Conservation (phyloP, 2,113 vertebrate species). For the Atrichornis clamosus region DNA sequence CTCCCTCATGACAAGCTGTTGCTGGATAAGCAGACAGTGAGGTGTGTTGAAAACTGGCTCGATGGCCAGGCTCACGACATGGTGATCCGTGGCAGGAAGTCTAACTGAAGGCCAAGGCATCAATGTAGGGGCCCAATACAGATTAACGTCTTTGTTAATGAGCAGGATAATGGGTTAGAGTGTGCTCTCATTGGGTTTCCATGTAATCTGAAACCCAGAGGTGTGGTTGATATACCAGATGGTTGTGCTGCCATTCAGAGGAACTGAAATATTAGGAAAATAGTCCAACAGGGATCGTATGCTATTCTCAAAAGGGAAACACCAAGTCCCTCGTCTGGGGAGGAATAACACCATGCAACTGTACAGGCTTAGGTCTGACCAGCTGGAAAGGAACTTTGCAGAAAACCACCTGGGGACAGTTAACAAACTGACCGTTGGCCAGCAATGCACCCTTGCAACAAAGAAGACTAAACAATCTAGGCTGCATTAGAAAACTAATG, state of each 20-base stretch:
- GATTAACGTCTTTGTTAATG: background rate
- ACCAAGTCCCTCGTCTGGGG: background rate
- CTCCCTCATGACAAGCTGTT: background rate
- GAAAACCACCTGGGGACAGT: background rate
- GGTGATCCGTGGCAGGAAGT: background rate
- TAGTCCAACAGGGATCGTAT: background rate
- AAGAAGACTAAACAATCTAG: background rate
- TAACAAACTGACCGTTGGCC: background rate
- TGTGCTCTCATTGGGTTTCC: background rate
- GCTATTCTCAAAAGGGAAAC: background rate
- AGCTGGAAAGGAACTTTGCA: background rate
- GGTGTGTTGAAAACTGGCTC: background rate
- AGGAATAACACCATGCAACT: background rate
- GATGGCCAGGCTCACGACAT: background rate
- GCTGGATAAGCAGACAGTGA: background rate
- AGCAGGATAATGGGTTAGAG: background rate
- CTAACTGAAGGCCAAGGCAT: background rate
- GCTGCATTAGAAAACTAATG: background rate
- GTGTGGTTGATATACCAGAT: background rate
- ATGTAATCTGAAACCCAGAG: background rate
- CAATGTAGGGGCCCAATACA: background rate
- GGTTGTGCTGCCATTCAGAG: background rate
- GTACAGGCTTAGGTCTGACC: background rate
- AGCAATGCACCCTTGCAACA: background rate
- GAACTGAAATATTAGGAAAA: background rate